Conservation (phyloP, 2,888 invertebrate genomes). For the Carcina quercana region DNA sequence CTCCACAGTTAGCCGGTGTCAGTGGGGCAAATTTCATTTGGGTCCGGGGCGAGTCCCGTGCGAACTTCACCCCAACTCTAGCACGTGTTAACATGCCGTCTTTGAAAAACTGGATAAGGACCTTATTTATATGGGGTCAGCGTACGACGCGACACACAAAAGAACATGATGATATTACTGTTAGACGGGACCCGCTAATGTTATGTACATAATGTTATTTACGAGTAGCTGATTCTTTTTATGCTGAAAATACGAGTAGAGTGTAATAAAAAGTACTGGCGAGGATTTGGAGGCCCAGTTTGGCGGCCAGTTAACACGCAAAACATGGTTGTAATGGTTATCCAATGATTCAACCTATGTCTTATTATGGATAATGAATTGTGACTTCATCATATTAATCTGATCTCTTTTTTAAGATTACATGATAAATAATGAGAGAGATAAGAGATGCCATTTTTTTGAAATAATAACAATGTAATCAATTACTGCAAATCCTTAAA, state of each 20-base stretch:
- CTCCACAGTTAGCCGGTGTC: slow-evolving; percentile 40
- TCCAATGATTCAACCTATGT: too few relatives aligned
- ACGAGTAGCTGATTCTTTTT: slow-evolving; percentile 45
- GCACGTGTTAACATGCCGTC: slow-evolving; percentile 68
- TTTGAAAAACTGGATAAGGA: slow-evolving; percentile 68
- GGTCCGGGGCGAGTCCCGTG: slow-evolving; percentile 25
- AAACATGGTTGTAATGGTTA: too few relatives aligned
- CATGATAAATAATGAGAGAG: too few relatives aligned
- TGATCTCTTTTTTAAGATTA: too few relatives aligned
- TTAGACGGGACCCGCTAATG: slow-evolving; percentile 50
- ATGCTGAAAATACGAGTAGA: slow-evolving; percentile 19
- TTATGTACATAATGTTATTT: slow-evolving; percentile 62
- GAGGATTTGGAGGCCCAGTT: too few relatives aligned
- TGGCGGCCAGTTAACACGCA: too few relatives aligned
- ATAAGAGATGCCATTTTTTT: background rate
- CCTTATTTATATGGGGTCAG: slow-evolving; percentile 70
- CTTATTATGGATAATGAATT: too few relatives aligned
- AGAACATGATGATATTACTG: slow-evolving; percentile 66
- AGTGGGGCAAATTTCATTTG: slow-evolving; percentile 67
- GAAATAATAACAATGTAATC: background rate
- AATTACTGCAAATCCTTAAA: too few relatives aligned
- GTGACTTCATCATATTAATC: too few relatives aligned
- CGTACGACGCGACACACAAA: slow-evolving; percentile 61
- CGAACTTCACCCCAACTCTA: slow-evolving; percentile 54
- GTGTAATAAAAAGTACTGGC: slow-evolving; percentile 3